A percentile compares a stretch with the other conserved stretches of the same genome.
Conservation (phyloP, 2,888 invertebrate species). For the Mystacides longicornis region DNA sequence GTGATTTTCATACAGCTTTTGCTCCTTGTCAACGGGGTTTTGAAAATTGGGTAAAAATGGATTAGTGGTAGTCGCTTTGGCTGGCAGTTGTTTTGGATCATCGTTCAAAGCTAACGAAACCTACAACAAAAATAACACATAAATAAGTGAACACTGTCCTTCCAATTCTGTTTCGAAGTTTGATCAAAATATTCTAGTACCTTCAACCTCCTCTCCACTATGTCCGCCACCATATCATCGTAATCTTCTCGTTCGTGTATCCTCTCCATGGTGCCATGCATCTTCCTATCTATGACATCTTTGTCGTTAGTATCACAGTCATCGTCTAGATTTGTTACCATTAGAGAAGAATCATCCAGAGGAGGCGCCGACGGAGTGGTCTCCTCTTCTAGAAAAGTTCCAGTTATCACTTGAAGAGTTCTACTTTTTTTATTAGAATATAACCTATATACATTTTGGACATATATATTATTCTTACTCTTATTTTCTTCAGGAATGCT, state of each 20-base stretch:
- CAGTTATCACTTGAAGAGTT: too few relatives aligned
- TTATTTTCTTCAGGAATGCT: conserved; percentile 15
- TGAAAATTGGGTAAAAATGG: conserved; percentile 35
- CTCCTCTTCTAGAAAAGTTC: conserved; percentile 7
- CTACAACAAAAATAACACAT: conserved; percentile 1
- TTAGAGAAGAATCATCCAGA: conserved; percentile 11
- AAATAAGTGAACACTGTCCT: background rate
- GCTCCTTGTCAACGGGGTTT: conserved; percentile 32
- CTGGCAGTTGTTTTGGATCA: conserved; percentile 26
- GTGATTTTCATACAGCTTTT: conserved; percentile 42
- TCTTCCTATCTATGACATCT: conserved; percentile 21
- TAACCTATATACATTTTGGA: too few relatives aligned
- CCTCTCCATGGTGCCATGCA: conserved; percentile 38
- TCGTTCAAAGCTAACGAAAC: conserved; percentile 11
- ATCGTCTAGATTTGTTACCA: background rate
- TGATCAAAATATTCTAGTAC: conserved; percentile 9
- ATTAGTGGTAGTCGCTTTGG: conserved; percentile 33
- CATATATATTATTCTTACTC: conserved; percentile 5
- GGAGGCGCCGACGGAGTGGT: conserved; percentile 21
- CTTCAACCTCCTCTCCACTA: conserved; percentile 32
- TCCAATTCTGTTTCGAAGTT: too few relatives aligned
- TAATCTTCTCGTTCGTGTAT: conserved; percentile 39
- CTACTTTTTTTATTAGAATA: too few relatives aligned
- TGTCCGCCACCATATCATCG: conserved; percentile 35
- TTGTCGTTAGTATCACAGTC: background rate